phyloP scores from a whole-genome alignment of 2,888 invertebrate species.

The Scrobipalpa costella region DNA sequence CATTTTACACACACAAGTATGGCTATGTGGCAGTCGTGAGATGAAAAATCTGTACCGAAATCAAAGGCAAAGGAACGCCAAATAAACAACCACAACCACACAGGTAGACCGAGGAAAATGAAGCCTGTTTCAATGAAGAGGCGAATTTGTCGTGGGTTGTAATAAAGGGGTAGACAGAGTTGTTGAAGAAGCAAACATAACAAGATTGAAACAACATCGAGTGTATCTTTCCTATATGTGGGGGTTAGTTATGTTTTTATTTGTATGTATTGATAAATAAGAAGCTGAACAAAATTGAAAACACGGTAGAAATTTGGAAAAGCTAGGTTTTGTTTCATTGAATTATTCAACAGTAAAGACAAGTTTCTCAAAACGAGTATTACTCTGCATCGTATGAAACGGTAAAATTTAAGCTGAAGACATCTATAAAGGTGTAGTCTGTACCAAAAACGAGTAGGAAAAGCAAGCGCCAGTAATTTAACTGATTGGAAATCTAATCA shows the following conservation, averaged over 20 bases:
- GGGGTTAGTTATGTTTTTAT: background rate
- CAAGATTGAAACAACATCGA: background rate
- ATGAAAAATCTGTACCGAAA: too few relatives aligned
- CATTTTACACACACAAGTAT: too few relatives aligned
- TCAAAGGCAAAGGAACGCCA: constrained; percentile 41
- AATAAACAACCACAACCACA: constrained; percentile 7
- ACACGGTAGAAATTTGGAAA: background rate
- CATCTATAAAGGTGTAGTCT: background rate
- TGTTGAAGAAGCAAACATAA: constrained; percentile 13
- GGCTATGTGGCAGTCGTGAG: too few relatives aligned
- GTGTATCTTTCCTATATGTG: background rate
- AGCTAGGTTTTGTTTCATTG: too few relatives aligned
- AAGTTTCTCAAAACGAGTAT: too few relatives aligned
- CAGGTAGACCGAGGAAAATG: constrained; percentile 17
- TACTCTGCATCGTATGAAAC: too few relatives aligned
- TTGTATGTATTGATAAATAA: too few relatives aligned
- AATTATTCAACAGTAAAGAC: too few relatives aligned
- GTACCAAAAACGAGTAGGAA: background rate
- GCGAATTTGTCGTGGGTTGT: background rate
- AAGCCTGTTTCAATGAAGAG: constrained; percentile 8
- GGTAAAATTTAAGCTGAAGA: too few relatives aligned
- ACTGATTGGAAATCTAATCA: background rate
- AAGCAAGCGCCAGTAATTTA: constrained; percentile 8
- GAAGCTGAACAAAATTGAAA: too few relatives aligned
- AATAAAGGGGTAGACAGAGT: constrained; percentile 14